These are phyloP conservation scores for Drosophila tropicalis DNA, from an alignment of 1,140 invertebrate species.

Conservation along the genomic window DNA sequence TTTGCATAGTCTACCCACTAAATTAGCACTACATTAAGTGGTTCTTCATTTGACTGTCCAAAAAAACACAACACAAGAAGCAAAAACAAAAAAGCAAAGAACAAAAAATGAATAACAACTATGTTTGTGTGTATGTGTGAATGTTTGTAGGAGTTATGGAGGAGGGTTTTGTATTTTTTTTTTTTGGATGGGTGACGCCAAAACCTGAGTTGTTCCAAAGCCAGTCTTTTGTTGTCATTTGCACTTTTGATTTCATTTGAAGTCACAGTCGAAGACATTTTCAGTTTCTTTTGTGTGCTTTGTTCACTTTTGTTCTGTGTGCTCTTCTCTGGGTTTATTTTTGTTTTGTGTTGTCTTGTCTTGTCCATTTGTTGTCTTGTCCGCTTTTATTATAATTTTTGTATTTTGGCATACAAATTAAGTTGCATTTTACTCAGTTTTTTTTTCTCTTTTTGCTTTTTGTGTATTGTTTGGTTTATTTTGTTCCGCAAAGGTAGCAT, in stretches of 20 bases:
- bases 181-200: not conserved
- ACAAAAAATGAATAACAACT: constrained; percentile 7
- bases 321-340: constrained; percentile 31
- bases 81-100: not conserved
- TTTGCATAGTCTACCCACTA: constrained; percentile 2
- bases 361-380: constrained; percentile 45
- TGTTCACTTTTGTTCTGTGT: constrained; percentile 59
- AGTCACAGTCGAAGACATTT: constrained; percentile 61
- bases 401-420: constrained; percentile 60
- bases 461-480: constrained; percentile 25
- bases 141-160: no score
- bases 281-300: constrained; percentile 19
- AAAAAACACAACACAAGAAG: not conserved
- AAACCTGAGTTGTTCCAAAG: constrained; percentile 39
- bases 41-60: constrained; percentile 9
- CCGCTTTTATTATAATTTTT: constrained; percentile 50
- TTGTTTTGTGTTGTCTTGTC: constrained; percentile 37
- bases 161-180: no score
- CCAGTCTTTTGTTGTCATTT: constrained; percentile 76
- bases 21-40: constrained; percentile 7
- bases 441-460: not conserved
- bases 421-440: constrained; percentile 59
- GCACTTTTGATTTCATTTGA: constrained; percentile 80
- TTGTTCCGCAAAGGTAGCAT: constrained; percentile 30
- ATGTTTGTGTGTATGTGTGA: no score